Evolutionary conservation across 1,140 invertebrate genomes (phyloP).

Genomic region (Tetramorium simillimum): DNA sequence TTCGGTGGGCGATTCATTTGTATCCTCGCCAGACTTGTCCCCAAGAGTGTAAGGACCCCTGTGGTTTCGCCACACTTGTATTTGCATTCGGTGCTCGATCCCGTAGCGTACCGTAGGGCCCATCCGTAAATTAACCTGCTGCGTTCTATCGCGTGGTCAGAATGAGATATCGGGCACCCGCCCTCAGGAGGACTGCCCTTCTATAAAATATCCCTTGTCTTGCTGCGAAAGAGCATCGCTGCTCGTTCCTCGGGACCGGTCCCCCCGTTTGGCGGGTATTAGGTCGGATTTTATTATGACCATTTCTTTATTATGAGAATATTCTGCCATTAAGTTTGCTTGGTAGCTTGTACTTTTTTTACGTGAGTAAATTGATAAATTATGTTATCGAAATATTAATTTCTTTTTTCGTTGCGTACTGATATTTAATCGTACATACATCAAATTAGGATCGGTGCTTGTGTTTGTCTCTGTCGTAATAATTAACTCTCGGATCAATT

Average conservation of each 20-base stretch:
- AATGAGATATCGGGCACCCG: constrained; percentile 73
- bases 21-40: constrained; percentile 71
- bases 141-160: constrained; percentile 67
- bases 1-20: constrained; percentile 71
- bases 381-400: not conserved
- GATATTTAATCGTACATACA: not conserved
- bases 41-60: constrained; percentile 71
- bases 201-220: constrained; percentile 71
- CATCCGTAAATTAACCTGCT: constrained; percentile 73
- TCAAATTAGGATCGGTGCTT: not conserved
- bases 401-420: not conserved
- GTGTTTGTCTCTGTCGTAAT: constrained; percentile 5
- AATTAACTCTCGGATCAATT: constrained; percentile 38
- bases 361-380: constrained; percentile 6
- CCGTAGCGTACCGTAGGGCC: constrained; percentile 41
- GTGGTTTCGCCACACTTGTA: constrained; percentile 74
- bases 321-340: constrained; percentile 38
- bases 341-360: constrained; percentile 24
- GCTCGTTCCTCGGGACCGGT: constrained; percentile 66
- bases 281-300: constrained; percentile 46
- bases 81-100: constrained; percentile 68
- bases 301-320: constrained; percentile 25
- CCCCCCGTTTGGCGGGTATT: constrained; percentile 12
- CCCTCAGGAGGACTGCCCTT: constrained; percentile 64
- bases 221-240: constrained; percentile 58